Conservation (phyloP, 2,888 invertebrate species). For the Pherbina coryleti region DNA sequence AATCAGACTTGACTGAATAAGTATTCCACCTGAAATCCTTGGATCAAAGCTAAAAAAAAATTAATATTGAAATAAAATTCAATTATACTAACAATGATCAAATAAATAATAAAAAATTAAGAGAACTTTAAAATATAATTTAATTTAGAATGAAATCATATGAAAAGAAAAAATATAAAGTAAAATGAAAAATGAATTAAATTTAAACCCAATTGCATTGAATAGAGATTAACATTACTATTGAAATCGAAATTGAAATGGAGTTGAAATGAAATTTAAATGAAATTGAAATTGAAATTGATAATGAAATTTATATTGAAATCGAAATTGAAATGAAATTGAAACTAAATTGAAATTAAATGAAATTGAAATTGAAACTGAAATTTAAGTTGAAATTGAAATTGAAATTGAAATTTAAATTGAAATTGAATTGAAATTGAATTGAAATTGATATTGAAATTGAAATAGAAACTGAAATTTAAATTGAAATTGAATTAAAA, state of each 20-base stretch:
- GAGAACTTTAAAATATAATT: background rate
- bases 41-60: too few relatives aligned
- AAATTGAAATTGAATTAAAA: background rate
- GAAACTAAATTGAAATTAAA: background rate
- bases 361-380: background rate
- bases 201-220: background rate
- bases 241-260: background rate
- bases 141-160: background rate
- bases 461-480: background rate
- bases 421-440: constrained; percentile 9
- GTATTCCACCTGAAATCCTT: too few relatives aligned
- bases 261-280: too few relatives aligned
- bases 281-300: too few relatives aligned
- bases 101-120: background rate
- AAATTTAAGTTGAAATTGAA: too few relatives aligned
- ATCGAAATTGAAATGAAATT: background rate
- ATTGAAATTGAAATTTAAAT: background rate
- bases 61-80: constrained; percentile 6
- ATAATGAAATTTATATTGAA: too few relatives aligned
- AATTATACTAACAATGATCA: background rate
- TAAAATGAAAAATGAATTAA: background rate
- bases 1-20: too few relatives aligned
- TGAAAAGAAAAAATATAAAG: background rate
- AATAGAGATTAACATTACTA: background rate
- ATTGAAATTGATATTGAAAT: background rate